Percentiles rank a stretch among this genome's conserved stretches.
These are phyloP conservation scores for Tiliacea aurago DNA, from an alignment of 2,888 invertebrate species.

Conservation along the genomic window DNA sequence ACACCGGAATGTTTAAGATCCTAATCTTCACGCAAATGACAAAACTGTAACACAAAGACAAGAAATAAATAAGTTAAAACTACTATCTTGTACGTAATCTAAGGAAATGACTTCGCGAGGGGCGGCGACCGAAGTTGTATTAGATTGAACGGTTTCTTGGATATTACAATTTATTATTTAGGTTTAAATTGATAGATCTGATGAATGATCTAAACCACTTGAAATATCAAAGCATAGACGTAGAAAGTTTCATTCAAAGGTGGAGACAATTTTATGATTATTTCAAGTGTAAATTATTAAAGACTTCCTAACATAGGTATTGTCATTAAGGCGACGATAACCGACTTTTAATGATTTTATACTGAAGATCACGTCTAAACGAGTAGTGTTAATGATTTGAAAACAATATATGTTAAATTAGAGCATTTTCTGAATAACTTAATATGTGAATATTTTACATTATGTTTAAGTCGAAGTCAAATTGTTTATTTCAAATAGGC, in stretches of 20 bases:
- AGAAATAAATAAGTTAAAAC: slow-evolving; percentile 44
- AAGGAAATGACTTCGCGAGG: slow-evolving; percentile 27
- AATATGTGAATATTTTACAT: too few species aligned
- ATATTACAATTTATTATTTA: background rate
- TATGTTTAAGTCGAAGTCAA: too few species aligned
- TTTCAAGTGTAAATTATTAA: background rate
- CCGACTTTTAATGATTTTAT: too few species aligned
- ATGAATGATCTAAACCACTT: background rate
- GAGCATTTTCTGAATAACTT: too few species aligned
- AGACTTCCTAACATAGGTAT: background rate
- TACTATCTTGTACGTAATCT: slow-evolving; percentile 41
- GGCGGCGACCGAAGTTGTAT: background rate
- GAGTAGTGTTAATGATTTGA: too few species aligned
- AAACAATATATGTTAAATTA: too few species aligned
- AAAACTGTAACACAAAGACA: slow-evolving; percentile 36
- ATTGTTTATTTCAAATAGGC: too few species aligned
- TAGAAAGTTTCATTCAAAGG: background rate
- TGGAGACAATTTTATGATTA: background rate
- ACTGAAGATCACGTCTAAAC: too few species aligned
- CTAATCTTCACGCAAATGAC: slow-evolving; percentile 52
- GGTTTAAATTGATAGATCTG: background rate
- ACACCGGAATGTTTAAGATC: slow-evolving; percentile 35
- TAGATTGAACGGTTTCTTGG: background rate
- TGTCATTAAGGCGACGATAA: too few species aligned
- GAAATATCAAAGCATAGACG: background rate